phyloP scores from a whole-genome alignment of 2,113 vertebrate species.

The Anolis sagrei region DNA sequence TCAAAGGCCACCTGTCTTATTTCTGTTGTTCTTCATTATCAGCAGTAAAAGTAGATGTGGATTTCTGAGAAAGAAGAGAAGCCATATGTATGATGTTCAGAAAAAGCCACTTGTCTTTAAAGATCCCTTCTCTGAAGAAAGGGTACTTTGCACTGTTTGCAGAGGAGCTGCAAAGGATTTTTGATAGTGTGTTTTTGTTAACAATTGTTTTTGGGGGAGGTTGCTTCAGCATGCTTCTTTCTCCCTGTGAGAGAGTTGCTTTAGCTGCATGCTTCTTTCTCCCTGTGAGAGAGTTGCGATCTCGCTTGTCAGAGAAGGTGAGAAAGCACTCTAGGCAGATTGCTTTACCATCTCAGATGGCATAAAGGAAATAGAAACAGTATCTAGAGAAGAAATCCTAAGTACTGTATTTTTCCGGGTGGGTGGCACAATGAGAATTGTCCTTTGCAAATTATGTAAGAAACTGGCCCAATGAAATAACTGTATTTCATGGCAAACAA shows the following conservation, averaged over 20 bases:
- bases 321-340: not conserved
- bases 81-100: not conserved
- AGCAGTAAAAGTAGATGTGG: not conserved
- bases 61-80: not conserved
- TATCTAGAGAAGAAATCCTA: not conserved
- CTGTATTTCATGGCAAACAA: not conserved
- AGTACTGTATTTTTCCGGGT: not conserved
- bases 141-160: not conserved
- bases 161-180: not conserved
- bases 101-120: not conserved
- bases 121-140: no score
- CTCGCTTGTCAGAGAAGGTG: not conserved
- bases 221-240: not conserved
- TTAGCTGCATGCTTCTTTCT: not conserved
- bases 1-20: not conserved
- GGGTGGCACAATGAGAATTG: not conserved
- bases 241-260: not conserved
- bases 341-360: not conserved
- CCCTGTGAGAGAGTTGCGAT: not conserved
- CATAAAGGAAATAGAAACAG: not conserved
- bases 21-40: not conserved
- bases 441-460: not conserved
- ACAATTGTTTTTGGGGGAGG: not conserved
- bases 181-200: no score
- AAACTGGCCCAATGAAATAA: no score